These are phyloP conservation scores for Eidolon helvum DNA, from an alignment of 2,113 vertebrate genomes.

Conservation along the genomic window DNA sequence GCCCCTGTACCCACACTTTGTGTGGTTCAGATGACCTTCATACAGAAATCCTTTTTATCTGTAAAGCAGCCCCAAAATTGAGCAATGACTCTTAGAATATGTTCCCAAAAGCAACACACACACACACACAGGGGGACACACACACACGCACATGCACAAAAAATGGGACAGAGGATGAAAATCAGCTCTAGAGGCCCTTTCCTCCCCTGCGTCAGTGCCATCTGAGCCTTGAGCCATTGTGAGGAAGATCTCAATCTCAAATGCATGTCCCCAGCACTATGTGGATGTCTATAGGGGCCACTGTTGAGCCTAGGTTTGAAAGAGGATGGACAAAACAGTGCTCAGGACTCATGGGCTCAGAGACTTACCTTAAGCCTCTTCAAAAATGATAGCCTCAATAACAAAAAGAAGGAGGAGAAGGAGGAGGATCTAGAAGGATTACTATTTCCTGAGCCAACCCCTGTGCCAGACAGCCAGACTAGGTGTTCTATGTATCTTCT, in stretches of 20 bases:
- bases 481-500: background rate
- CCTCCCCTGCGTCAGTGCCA: background rate
- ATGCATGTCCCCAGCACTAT: background rate
- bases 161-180: background rate
- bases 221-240: background rate
- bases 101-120: background rate
- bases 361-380: background rate
- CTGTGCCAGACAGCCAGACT: background rate
- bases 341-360: background rate
- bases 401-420: background rate
- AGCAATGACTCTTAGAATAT: background rate
- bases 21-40: background rate
- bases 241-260: background rate
- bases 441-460: background rate
- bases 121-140: too few species aligned
- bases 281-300: background rate
- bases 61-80: background rate
- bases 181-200: background rate
- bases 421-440: background rate
- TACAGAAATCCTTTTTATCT: background rate
- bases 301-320: background rate
- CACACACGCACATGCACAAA: background rate
- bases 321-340: background rate
- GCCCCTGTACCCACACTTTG: background rate
- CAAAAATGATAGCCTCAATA: background rate